These are phyloP conservation scores for Diacarnus erythraeanus DNA, from an alignment of 37 sponge, comb jelly and placozoan species.

Conservation along the genomic window DNA sequence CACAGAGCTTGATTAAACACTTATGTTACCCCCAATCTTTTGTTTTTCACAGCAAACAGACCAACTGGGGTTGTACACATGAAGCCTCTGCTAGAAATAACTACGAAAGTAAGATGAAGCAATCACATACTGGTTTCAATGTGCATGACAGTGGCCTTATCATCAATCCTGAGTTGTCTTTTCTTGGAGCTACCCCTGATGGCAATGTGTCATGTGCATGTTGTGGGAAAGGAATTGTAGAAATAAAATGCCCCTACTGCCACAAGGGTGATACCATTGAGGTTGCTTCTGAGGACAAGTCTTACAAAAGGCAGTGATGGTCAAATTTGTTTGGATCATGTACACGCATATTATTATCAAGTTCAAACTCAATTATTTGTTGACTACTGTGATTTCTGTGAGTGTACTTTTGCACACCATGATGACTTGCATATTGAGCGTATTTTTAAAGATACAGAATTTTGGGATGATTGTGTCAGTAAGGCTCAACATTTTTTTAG, in stretches of 20 bases:
- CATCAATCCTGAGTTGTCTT: too few species aligned
- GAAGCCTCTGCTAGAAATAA: too few species aligned
- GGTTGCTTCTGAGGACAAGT: not conserved
- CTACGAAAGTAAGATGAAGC: too few species aligned
- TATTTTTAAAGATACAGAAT: not conserved
- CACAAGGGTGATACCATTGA: too few species aligned
- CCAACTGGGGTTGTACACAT: not conserved
- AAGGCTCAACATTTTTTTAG: too few species aligned
- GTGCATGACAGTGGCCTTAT: too few species aligned
- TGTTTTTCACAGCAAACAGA: too few species aligned
- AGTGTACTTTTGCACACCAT: too few species aligned
- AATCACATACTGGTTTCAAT: too few species aligned
- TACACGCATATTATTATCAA: not conserved
- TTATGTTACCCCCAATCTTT: conserved; percentile 54
- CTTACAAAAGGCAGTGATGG: not conserved
- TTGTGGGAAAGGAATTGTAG: not conserved
- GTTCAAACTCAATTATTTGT: not conserved
- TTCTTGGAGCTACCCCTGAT: too few species aligned
- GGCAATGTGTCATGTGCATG: not conserved
- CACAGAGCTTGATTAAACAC: conserved; percentile 32
- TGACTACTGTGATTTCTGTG: too few species aligned
- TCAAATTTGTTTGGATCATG: not conserved
- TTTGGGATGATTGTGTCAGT: not conserved
- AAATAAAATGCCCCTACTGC: too few species aligned
- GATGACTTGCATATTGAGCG: not conserved